Evolutionary conservation across 1,140 invertebrate species (phyloP).

Genomic region (Hyphantria cunea): DNA sequence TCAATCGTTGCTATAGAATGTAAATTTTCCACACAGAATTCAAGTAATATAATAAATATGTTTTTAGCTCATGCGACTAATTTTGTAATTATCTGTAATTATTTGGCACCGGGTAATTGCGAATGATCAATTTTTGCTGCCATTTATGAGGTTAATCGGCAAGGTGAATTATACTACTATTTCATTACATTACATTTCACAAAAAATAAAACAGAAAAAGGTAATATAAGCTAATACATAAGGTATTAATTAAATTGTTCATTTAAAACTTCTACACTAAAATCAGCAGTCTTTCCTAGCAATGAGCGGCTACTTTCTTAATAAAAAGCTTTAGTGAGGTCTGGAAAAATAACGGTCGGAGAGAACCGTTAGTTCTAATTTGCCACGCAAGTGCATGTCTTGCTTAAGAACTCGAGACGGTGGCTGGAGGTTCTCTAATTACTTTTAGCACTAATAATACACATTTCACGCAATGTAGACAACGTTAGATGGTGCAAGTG

Average conservation of each 20-base stretch:
- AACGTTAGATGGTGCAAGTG: background rate
- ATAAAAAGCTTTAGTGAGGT: background rate
- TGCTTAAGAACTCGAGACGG: conserved; percentile 12
- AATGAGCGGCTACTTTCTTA: background rate
- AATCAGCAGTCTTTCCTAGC: background rate
- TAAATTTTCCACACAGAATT: too few species aligned
- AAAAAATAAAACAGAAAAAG: too few species aligned
- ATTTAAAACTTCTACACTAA: background rate
- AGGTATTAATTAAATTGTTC: background rate
- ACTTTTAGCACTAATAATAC: conserved; percentile 7
- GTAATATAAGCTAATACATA: too few species aligned
- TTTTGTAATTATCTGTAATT: too few species aligned
- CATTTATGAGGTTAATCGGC: too few species aligned
- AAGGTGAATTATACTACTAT: too few species aligned
- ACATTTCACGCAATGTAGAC: background rate
- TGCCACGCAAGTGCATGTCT: conserved; percentile 10
- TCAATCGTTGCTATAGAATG: too few species aligned
- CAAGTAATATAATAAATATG: too few species aligned
- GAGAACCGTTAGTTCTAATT: conserved; percentile 10
- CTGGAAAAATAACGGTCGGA: conserved; percentile 1
- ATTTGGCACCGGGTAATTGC: too few species aligned
- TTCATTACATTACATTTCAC: too few species aligned
- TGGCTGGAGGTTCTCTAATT: conserved; percentile 4
- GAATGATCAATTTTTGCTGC: too few species aligned
- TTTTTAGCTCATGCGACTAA: too few species aligned